phyloP scores from a whole-genome alignment of 2,113 vertebrate genomes.

The Anolis sagrei region DNA sequence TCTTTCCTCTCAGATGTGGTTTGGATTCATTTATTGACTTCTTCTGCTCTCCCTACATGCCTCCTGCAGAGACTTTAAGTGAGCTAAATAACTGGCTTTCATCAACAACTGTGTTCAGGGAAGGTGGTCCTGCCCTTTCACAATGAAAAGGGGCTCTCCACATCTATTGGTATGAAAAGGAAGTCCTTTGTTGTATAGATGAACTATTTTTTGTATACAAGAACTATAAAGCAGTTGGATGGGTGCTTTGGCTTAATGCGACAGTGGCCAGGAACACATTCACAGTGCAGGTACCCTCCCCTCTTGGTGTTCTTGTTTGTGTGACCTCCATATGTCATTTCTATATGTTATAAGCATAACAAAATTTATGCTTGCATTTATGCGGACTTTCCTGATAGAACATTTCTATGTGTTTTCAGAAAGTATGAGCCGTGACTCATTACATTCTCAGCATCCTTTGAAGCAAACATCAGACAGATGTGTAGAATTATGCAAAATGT shows the following conservation, averaged over 20 bases:
- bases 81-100: too few species aligned
- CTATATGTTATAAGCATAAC: not conserved
- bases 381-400: not conserved
- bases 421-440: not conserved
- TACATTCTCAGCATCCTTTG: not conserved
- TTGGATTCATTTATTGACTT: too few species aligned
- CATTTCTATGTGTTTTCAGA: not conserved
- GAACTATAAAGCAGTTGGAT: not conserved
- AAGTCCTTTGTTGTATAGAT: not conserved
- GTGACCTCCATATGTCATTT: not conserved
- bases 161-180: not conserved
- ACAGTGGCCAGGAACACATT: not conserved
- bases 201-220: too few species aligned
- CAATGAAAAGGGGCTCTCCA: not conserved
- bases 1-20: too few species aligned
- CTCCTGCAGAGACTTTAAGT: too few species aligned
- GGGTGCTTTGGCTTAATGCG: not conserved
- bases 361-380: not conserved
- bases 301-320: not conserved
- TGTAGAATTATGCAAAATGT: not conserved
- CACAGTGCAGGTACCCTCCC: too few species aligned
- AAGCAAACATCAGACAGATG: not conserved
- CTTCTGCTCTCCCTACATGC: too few species aligned
- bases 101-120: too few species aligned
- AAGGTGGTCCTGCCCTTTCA: not conserved